phyloP scores from a whole-genome alignment of 53 echinoderm and acorn worm species.

The Pentamera pediparva region DNA sequence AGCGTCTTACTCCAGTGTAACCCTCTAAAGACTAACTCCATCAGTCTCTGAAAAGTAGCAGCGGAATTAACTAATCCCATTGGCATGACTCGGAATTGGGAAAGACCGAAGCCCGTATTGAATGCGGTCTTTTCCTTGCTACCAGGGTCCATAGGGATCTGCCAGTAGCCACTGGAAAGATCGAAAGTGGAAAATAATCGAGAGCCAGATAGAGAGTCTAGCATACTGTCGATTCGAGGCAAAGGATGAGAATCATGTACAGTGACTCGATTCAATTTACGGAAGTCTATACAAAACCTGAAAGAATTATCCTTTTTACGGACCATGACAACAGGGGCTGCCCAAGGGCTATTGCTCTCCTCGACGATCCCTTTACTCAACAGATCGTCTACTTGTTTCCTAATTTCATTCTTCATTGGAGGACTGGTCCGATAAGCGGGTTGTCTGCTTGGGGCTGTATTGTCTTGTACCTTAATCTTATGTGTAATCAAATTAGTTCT shows the following conservation, averaged over 20 bases:
- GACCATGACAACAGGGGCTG: constrained; percentile 37
- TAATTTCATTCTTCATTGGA: constrained; percentile 8
- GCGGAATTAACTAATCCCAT: background rate
- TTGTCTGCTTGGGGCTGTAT: background rate
- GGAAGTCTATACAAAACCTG: constrained; percentile 31
- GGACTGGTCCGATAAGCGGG: constrained; percentile 22
- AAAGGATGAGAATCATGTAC: constrained; percentile 1
- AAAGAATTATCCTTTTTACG: constrained; percentile 24
- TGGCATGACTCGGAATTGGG: too few species aligned
- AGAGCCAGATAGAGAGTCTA: background rate
- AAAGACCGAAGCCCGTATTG: too few species aligned
- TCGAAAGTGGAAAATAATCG: background rate
- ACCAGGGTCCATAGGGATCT: background rate
- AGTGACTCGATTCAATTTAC: background rate
- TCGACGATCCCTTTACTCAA: constrained; percentile 9
- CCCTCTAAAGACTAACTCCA: background rate
- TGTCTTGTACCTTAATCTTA: background rate
- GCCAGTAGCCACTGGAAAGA: constrained; percentile 5
- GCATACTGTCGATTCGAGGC: background rate
- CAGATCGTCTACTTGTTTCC: constrained; percentile 25
- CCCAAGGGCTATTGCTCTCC: constrained; percentile 41
- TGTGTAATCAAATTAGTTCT: background rate
- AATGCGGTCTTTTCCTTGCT: background rate
- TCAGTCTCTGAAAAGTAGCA: background rate
- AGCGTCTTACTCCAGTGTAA: background rate